phyloP scores from a whole-genome alignment of 2,797 vertebrate genomes.

The Pseudomugil tenellus region DNA sequence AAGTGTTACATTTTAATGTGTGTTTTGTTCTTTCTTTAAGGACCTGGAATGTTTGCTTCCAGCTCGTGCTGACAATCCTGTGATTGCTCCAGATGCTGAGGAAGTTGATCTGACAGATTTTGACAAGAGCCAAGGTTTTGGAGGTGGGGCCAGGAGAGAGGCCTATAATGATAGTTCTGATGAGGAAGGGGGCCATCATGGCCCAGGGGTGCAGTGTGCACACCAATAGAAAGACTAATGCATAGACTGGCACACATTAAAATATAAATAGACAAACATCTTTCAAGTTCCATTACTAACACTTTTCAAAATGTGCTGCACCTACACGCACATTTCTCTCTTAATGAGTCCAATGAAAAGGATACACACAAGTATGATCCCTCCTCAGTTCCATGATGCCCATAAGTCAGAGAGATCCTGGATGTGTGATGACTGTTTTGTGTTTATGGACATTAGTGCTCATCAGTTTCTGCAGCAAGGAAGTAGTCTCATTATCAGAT shows the following conservation, averaged over 20 bases:
- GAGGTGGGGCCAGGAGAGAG: constrained; percentile 91
- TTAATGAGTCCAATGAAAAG: constrained; percentile 50
- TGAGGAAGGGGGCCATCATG: constrained; percentile 94
- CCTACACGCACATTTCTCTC: constrained; percentile 58
- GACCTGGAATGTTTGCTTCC: constrained; percentile 97
- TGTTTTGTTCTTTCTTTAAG: constrained; percentile 70
- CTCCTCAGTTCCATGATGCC: constrained; percentile 68
- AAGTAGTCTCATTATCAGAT: constrained; percentile 47
- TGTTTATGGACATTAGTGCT: constrained; percentile 70
- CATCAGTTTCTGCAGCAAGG: constrained; percentile 59
- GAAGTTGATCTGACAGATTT: constrained; percentile 97
- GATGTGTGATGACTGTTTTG: constrained; percentile 62
- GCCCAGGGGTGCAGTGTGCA: constrained; percentile 97
- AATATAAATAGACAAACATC: constrained; percentile 56
- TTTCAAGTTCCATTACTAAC: constrained; percentile 61
- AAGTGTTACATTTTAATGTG: background rate
- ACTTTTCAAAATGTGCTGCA: constrained; percentile 64
- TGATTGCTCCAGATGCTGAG: constrained; percentile 91
- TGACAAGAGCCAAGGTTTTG: constrained; percentile 90
- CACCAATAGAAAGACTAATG: constrained; percentile 89
- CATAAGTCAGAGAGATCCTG: constrained; percentile 65
- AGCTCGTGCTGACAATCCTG: constrained; percentile 90
- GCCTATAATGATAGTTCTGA: constrained; percentile 98
- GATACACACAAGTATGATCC: constrained; percentile 42
- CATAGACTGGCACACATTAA: constrained; percentile 54